Base-by-base conservation (phyloP, 2,797 vertebrate genomes). In the Cryptoprocta ferox region DNA sequence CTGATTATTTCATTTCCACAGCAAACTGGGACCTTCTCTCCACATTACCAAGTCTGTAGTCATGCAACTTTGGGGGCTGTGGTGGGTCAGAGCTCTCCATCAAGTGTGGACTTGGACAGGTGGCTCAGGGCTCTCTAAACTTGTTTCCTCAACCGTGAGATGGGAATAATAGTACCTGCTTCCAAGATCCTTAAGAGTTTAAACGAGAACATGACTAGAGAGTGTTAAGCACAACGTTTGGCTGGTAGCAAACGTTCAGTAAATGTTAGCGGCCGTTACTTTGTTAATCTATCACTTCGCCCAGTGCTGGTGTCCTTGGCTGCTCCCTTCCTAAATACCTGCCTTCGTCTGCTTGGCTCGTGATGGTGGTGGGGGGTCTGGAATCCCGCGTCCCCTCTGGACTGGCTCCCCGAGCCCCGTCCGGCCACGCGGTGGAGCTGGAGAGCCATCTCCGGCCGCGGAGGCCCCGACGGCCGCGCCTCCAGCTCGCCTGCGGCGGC, bases 391-490 rank as follows among this genome's bases (percentile, higher is more conserved):
- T 5, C 3, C 24, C 16, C 28, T 56, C 4, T 0, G n/a, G 75
- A 30, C 13, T 0, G 24, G 50, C 30, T 15, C 59, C 80, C 21
- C 16, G 76, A 32, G 68, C 26, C 35, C 2, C 9, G n/a, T 81
- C 19, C 3, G 50, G 94, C 82, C 96, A 78, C 94, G 19, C n/a
- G 96, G 95, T 50, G 97, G 96, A 18, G 97, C 82, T 70, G 26
- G 76, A 92, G 91, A 11, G 84, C 19, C 88, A n/a, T 9, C 26
- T 42, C 28, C 18, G 0, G 30, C 76, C 24, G 6, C 6, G 6
- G 28, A 18, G 39, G 42, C 35, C 37, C 2, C 0, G 7, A 0
- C 28, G 3, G 15, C 28, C 30, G 18, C 6, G 14, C 50, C 30
- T 1, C 6, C 8, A 1, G 37, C 70, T 42, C 12, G 26, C 12